A percentile compares a stretch with the other conserved stretches of the same genome.
phyloP scores from a whole-genome alignment of 2,888 invertebrate genomes.

The Oxytorus armatus region DNA sequence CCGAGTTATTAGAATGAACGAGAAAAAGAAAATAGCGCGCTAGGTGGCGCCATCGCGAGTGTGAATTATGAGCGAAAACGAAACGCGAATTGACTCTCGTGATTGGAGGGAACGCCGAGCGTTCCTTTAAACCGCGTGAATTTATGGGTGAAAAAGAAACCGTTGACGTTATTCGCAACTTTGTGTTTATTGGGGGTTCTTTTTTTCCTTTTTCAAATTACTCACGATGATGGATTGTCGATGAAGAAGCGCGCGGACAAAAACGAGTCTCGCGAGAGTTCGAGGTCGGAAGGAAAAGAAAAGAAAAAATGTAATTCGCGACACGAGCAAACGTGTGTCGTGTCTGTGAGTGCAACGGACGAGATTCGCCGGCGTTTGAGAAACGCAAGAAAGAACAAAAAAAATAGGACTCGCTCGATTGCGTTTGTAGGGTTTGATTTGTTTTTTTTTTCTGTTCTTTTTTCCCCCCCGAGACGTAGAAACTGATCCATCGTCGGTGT shows the following conservation, averaged over 20 bases:
- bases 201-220: no score
- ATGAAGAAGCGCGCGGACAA: no score
- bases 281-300: no score
- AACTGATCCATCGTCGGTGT: constrained; percentile 76
- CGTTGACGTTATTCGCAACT: no score
- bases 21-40: no score
- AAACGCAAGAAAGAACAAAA: neutral
- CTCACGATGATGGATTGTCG: no score
- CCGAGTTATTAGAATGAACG: no score
- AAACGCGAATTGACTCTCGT: constrained; percentile 25
- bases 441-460: constrained; percentile 14
- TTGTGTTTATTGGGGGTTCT: no score
- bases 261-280: no score
- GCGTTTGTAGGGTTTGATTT: constrained; percentile 4
- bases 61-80: constrained; percentile 22
- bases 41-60: constrained; percentile 13
- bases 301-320: no score
- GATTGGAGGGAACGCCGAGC: constrained; percentile 37
- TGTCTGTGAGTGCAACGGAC: neutral
- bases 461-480: constrained; percentile 71
- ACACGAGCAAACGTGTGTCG: neutral
- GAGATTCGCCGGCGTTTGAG: constrained; percentile 25
- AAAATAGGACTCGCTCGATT: constrained; percentile 26
- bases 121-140: constrained; percentile 36
- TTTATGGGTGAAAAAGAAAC: constrained; percentile 22